Conservation (phyloP, 2,888 invertebrate species). For the Prenolepis imparis region DNA sequence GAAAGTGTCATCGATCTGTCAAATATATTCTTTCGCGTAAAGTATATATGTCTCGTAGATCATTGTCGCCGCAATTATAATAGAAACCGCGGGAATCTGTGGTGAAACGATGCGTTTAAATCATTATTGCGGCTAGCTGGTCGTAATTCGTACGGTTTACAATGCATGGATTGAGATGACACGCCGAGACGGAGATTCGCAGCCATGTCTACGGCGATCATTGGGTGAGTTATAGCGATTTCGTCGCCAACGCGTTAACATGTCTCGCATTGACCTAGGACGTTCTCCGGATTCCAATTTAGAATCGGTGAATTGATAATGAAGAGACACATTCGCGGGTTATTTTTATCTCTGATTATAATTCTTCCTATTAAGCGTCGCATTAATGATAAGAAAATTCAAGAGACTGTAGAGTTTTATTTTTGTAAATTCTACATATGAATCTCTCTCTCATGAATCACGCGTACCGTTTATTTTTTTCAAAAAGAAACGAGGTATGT, state of each 20-base stretch:
- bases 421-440: not conserved
- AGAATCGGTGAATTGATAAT: conserved; percentile 16
- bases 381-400: not conserved
- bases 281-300: conserved; percentile 17
- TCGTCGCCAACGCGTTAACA: conserved; percentile 32
- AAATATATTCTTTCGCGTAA: conserved; percentile 29
- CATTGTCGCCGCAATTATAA: conserved; percentile 17
- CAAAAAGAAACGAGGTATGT: not conserved
- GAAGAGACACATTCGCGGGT: not conserved
- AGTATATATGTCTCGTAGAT: conserved; percentile 39
- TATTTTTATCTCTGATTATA: conserved; percentile 33
- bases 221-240: conserved; percentile 75
- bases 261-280: conserved; percentile 6
- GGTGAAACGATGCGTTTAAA: conserved; percentile 40
- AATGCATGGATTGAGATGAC: conserved; percentile 75
- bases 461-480: not conserved
- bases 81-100: conserved; percentile 45
- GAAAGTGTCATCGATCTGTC: conserved; percentile 22
- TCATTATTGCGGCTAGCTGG: conserved; percentile 60
- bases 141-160: conserved; percentile 58
- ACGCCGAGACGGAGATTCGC: conserved; percentile 72
- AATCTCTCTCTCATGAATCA: not conserved
- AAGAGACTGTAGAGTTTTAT: not conserved
- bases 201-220: conserved; percentile 78
- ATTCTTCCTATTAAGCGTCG: not conserved